These are phyloP conservation scores for Zosterops borbonicus DNA, from an alignment of 2,113 vertebrate genomes.

Conservation along the genomic window DNA sequence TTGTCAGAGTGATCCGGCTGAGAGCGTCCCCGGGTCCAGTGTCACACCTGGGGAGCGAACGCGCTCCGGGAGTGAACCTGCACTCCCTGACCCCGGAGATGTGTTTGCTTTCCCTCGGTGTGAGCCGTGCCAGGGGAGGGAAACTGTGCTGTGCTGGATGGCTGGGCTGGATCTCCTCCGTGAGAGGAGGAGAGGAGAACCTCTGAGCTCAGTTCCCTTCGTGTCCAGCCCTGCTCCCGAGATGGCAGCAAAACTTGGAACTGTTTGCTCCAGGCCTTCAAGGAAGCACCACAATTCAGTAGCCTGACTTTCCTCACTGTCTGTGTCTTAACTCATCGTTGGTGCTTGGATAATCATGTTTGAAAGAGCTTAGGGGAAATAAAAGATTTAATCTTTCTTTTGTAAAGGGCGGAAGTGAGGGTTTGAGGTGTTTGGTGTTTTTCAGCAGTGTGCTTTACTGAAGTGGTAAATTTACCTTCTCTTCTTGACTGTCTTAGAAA, in stretches of 20 bases:
- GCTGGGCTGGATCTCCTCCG: not conserved
- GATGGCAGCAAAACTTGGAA: not conserved
- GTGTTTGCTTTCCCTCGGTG: not conserved
- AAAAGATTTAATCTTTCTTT: not conserved
- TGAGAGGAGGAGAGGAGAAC: not conserved
- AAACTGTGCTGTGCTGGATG: fast-evolving
- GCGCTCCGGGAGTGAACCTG: fast-evolving
- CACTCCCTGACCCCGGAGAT: fast-evolving
- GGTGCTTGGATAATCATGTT: not conserved
- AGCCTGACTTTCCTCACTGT: not conserved
- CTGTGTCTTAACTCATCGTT: not conserved
- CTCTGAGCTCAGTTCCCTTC: not conserved
- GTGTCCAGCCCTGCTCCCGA: fast-evolving
- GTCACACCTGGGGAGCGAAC: fast-evolving
- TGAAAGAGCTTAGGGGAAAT: no score
- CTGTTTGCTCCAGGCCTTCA: not conserved
- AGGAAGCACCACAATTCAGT: not conserved
- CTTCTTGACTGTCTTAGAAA: not conserved
- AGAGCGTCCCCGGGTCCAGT: not conserved
- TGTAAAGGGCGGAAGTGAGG: not conserved
- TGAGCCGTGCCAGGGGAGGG: not conserved
- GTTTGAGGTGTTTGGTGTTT: not conserved
- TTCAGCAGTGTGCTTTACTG: not conserved
- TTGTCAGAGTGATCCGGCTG: not conserved
- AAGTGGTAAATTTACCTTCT: not conserved